Conservation (phyloP, 2,797 vertebrate species). For the Anas georgica region DNA sequence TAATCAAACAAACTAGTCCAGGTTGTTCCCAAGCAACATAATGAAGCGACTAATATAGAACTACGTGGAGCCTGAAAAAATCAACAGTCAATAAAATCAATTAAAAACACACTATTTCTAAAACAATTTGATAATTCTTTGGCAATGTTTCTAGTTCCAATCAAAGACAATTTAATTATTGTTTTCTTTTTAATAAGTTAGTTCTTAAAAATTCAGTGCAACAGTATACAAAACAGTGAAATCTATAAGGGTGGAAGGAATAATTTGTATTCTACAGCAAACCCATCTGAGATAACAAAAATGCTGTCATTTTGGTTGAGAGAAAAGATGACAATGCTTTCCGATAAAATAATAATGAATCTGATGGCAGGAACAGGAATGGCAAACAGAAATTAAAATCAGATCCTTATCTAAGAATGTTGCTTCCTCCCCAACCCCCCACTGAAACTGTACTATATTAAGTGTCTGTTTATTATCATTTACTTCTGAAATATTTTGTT, state of each 20-base stretch:
- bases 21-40: background rate
- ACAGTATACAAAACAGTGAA: background rate
- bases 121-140: background rate
- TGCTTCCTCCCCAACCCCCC: background rate
- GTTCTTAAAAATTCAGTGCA: background rate
- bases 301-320: background rate
- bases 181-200: background rate
- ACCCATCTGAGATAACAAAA: background rate
- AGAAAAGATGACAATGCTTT: background rate
- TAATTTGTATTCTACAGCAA: background rate
- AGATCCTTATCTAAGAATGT: background rate
- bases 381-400: background rate
- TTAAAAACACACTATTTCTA: background rate
- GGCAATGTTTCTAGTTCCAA: background rate
- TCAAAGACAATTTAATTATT: background rate
- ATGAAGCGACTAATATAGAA: background rate
- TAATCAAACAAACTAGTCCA: slow-evolving; percentile 3
- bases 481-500: background rate
- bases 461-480: background rate
- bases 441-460: background rate
- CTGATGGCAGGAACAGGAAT: background rate
- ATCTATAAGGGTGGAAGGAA: background rate
- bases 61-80: slow-evolving; percentile 1
- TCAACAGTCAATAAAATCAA: background rate
- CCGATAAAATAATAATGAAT: background rate